Conservation (phyloP, 2,113 vertebrate species). For the Callionymus lyra region DNA sequence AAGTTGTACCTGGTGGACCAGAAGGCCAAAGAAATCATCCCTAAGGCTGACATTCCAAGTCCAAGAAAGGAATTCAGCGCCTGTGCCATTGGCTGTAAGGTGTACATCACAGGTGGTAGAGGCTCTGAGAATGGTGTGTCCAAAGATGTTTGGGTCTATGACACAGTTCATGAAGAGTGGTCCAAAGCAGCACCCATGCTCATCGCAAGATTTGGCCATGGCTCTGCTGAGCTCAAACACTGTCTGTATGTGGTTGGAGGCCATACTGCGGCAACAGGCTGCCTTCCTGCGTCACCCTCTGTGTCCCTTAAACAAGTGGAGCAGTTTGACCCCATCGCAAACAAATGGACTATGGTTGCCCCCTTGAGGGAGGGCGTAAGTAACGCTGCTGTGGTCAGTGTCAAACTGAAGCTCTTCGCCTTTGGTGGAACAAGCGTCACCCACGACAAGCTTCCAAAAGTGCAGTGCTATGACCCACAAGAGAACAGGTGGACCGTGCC, state of each 20-base stretch:
- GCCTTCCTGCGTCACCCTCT: constrained; percentile 74
- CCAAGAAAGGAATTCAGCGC: constrained; percentile 79
- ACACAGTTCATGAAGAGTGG: constrained; percentile 77
- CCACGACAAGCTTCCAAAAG: constrained; percentile 75
- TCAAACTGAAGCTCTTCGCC: constrained; percentile 76
- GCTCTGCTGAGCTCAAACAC: constrained; percentile 74
- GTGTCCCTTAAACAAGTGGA: constrained; percentile 79
- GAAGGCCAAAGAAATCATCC: constrained; percentile 77
- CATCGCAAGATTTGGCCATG: constrained; percentile 76
- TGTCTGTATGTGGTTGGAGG: constrained; percentile 76
- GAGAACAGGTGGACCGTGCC: constrained; percentile 77
- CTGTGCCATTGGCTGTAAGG: constrained; percentile 76
- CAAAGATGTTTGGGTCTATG: constrained; percentile 80
- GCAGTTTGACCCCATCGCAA: constrained; percentile 73
- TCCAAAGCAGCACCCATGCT: constrained; percentile 77
- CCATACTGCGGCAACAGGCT: constrained; percentile 73
- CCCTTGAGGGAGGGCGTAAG: constrained; percentile 76
- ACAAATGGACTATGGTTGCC: constrained; percentile 79
- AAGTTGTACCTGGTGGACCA: constrained; percentile 77
- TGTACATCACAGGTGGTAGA: constrained; percentile 75
- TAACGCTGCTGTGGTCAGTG: constrained; percentile 76
- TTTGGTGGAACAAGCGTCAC: constrained; percentile 77
- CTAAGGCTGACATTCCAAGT: constrained; percentile 76
- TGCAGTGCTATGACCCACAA: constrained; percentile 75
- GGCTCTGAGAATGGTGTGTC: constrained; percentile 78